Conservation (phyloP, 2,113 vertebrate genomes). For the Menura novaehollandiae region DNA sequence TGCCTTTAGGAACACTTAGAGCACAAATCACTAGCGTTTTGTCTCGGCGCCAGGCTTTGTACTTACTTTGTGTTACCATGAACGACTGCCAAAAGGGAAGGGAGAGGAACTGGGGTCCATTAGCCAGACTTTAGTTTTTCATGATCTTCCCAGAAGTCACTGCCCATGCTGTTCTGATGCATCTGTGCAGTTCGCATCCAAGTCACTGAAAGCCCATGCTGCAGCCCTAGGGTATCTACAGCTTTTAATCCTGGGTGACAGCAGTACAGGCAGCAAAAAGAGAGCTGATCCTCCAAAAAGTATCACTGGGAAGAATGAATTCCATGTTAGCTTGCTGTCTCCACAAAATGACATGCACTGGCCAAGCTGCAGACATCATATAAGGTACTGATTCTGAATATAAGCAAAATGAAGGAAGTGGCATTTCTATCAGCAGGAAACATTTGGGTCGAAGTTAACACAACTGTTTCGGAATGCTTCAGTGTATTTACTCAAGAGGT, state of each 20-base stretch:
- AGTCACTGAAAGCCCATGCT: neutral
- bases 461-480: neutral
- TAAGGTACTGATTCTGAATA: neutral
- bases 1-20: neutral
- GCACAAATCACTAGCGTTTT: neutral
- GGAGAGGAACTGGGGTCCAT: neutral
- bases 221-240: neutral
- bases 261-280: neutral
- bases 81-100: neutral
- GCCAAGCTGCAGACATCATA: neutral
- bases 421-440: constrained; percentile 18
- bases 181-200: neutral
- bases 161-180: neutral
- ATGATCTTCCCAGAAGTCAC: constrained; percentile 4
- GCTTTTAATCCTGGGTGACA: neutral
- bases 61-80: neutral
- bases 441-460: neutral
- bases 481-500: neutral
- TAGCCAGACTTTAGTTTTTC: neutral
- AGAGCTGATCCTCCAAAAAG: neutral
- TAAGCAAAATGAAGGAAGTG: neutral
- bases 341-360: fast-evolving
- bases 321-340: neutral
- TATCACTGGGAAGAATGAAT: neutral
- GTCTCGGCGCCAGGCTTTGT: neutral